phyloP scores from a whole-genome alignment of 1,140 invertebrate species.

The Augochlora pura region DNA sequence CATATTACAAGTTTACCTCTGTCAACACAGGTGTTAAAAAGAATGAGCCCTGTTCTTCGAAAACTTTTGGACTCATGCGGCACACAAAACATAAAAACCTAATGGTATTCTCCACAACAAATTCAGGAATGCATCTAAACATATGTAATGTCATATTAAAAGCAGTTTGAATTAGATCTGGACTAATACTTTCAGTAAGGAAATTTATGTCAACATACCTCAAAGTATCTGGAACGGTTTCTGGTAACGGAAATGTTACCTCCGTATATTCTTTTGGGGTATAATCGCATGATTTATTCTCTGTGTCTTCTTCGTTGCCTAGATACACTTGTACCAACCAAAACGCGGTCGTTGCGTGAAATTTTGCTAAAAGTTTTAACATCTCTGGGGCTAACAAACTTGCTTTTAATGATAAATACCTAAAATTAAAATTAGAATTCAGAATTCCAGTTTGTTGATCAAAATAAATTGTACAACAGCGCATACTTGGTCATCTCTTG shows the following conservation, averaged over 20 bases:
- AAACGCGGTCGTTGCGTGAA: constrained; percentile 89
- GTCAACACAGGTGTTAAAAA: constrained; percentile 88
- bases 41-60: constrained; percentile 83
- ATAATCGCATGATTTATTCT: constrained; percentile 74
- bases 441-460: constrained; percentile 47
- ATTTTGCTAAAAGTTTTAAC: constrained; percentile 85
- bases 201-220: constrained; percentile 76
- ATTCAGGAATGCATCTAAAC: constrained; percentile 90
- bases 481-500: constrained; percentile 82
- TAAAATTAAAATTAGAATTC: constrained; percentile 70
- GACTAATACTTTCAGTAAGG: not conserved
- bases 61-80: constrained; percentile 82
- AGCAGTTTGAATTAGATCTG: not conserved
- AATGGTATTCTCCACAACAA: constrained; percentile 93
- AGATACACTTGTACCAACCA: constrained; percentile 92
- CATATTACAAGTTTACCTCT: constrained; percentile 75
- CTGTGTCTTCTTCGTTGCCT: constrained; percentile 71
- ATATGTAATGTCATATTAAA: not conserved
- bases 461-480: constrained; percentile 15
- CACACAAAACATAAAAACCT: constrained; percentile 88
- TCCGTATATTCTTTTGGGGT: constrained; percentile 81
- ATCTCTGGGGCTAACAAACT: constrained; percentile 87
- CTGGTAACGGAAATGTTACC: constrained; percentile 85
- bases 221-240: constrained; percentile 83
- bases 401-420: constrained; percentile 85